Evolutionary conservation across 2,888 invertebrate species (phyloP).

Genomic region (Drosophila falleni): DNA sequence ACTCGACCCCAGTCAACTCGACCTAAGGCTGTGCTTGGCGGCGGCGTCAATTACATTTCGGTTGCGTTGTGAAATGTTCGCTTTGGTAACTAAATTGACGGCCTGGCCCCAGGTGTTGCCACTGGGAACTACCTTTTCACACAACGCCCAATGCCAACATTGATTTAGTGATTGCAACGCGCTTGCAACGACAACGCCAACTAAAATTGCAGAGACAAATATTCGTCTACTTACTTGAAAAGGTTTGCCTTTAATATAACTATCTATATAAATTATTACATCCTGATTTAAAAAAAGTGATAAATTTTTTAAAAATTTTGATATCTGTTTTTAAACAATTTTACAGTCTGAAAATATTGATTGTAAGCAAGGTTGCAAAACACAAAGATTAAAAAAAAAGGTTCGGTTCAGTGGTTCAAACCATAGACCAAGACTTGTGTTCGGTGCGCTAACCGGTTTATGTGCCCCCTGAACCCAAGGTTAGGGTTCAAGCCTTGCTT

Average conservation of each 20-base stretch:
- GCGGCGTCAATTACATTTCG: slow-evolving; percentile 69
- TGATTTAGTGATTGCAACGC: slow-evolving; percentile 54
- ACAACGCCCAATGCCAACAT: slow-evolving; percentile 53
- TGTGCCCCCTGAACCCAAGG: too few relatives aligned
- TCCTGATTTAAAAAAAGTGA: too few relatives aligned
- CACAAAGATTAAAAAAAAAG: too few relatives aligned
- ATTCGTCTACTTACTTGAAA: neutral
- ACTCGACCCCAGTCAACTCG: slow-evolving; percentile 8
- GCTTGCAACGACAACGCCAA: neutral
- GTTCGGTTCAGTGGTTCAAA: too few relatives aligned
- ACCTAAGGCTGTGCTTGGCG: slow-evolving; percentile 33
- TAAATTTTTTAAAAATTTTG: neutral
- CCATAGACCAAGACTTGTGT: too few relatives aligned
- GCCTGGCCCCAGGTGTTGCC: slow-evolving; percentile 36
- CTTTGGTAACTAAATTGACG: slow-evolving; percentile 64
- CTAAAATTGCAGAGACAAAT: slow-evolving; percentile 15
- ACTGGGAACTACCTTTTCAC: slow-evolving; percentile 17
- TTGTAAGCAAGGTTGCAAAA: too few relatives aligned
- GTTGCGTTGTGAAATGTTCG: slow-evolving; percentile 50
- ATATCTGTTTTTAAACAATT: neutral
- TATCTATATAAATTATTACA: too few relatives aligned
- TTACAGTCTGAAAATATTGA: too few relatives aligned
- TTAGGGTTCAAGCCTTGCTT: too few relatives aligned
- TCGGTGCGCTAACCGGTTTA: too few relatives aligned
- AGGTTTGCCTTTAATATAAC: neutral